These are phyloP conservation scores for Pteropus rufus DNA, from an alignment of 2,797 vertebrate genomes.

Conservation along the genomic window DNA sequence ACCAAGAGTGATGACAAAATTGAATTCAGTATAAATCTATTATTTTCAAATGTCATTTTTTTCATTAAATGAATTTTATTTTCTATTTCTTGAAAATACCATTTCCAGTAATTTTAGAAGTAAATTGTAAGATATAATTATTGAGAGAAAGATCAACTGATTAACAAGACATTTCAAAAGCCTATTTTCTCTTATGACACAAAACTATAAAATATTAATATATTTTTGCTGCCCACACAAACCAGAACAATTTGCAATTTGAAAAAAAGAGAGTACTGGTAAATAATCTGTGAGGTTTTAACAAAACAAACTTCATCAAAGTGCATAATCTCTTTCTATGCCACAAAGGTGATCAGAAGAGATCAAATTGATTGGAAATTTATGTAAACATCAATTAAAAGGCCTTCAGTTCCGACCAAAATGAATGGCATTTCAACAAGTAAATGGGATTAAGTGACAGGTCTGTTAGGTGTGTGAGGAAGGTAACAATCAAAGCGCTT, in stretches of 20 bases:
- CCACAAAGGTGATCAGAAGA: neutral
- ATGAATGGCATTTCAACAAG: neutral
- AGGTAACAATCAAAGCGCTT: neutral
- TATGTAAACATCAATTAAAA: conserved; percentile 48
- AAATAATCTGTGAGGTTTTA: conserved; percentile 23
- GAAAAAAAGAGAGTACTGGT: neutral
- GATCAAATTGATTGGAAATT: neutral
- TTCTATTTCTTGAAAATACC: conserved; percentile 73
- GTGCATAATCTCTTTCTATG: neutral
- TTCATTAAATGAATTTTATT: conserved; percentile 62
- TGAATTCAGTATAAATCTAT: conserved; percentile 20
- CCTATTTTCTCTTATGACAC: conserved; percentile 11
- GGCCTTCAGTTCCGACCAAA: neutral
- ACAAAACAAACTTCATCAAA: neutral
- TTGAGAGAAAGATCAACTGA: conserved; percentile 72
- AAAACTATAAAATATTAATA: conserved; percentile 57
- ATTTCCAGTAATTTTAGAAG: conserved; percentile 72
- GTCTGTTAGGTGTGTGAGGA: neutral
- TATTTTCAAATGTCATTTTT: conserved; percentile 66
- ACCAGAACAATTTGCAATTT: conserved; percentile 48
- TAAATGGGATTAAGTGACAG: neutral
- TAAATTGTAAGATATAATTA: conserved; percentile 70
- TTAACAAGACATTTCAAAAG: conserved; percentile 65
- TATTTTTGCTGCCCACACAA: conserved; percentile 38
- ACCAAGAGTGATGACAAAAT: conserved; percentile 44